phyloP scores from a whole-genome alignment of 1,140 invertebrate genomes.

The Lasioglossum baleicum region DNA sequence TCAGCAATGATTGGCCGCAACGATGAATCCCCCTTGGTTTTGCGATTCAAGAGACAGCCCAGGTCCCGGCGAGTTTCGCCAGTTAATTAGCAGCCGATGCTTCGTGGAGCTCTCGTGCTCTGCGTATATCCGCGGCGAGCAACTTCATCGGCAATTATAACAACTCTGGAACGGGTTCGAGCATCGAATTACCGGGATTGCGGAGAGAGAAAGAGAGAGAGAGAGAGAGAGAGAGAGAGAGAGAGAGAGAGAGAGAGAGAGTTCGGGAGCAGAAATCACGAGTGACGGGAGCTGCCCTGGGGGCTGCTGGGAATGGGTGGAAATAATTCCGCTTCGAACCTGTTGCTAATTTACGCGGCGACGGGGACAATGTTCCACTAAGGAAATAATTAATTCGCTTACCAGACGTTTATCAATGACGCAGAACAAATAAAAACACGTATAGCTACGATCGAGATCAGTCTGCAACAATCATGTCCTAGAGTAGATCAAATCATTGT shows the following conservation, averaged over 20 bases:
- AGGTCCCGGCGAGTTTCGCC: not conserved
- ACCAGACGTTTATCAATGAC: not conserved
- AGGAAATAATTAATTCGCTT: not conserved
- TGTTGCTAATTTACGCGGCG: not conserved
- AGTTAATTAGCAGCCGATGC: constrained; percentile 32
- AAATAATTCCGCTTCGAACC: constrained; percentile 7
- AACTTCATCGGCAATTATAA: constrained; percentile 26
- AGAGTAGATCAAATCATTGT: too few species aligned
- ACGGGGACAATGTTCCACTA: not conserved
- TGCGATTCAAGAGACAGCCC: not conserved
- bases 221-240: too few species aligned
- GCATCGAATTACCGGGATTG: constrained; percentile 22
- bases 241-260: too few species aligned
- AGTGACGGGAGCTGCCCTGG: not conserved
- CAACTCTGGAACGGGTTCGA: not conserved
- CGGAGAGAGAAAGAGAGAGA: too few species aligned
- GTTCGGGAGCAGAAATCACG: not conserved
- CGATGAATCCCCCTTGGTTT: constrained; percentile 3
- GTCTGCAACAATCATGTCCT: too few species aligned
- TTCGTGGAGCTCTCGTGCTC: not conserved
- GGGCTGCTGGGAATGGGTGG: not conserved
- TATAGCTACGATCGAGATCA: too few species aligned
- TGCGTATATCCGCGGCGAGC: too few species aligned
- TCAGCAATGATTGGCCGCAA: constrained; percentile 21
- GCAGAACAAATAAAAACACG: too few species aligned